Evolutionary conservation across 2,888 invertebrate species (phyloP), one percentile per base, ranked within the genome.

Genomic region (Therioaphis trifolii): DNA sequence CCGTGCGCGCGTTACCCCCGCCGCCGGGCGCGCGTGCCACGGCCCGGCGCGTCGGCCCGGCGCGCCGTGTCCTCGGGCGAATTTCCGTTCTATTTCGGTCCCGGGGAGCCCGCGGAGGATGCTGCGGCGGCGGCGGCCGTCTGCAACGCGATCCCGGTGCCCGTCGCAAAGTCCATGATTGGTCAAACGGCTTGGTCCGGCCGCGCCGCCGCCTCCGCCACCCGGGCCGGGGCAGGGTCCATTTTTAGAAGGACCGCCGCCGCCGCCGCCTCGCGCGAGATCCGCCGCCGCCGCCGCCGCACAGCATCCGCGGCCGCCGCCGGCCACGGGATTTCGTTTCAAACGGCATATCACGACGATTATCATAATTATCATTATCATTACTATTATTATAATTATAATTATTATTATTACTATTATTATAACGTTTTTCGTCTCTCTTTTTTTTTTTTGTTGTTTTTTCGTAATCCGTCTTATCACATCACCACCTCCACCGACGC

Each of bases 81-180:
- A 74, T 71, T 49, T 74, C n/a, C n/a, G n/a, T 66, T 72, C 82
- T 82, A 82, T 82, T 82, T 82, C 74, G 61, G 82, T 82, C 46
- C 35, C 78, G 52, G 14, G 40, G 58, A 18, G 63, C 40, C 74
- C 27, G 52, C 63, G 61, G n/a, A n/a, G n/a, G n/a, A n/a, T n/a
- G 71, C 35, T 35, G 55, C 79, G 61, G 71, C 63, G 71, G 71
- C 35, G n/a, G 55, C 80, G 71, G 71, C 58, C 61, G 71, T 71
- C 82, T 82, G 82, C 82, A 82, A 82, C 82, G 82, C 82, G 82
- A 82, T 82, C 82, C 82, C 72, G 74, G 72, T 82, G 49, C 82
- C 63, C 74, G 72, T 74, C 72, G 14, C 72, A 58, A 82, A 82
- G 63, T 82, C 82, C 82, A 82, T 82, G 82, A 82, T 82, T 82